Conservation (phyloP, 2,797 vertebrate genomes). For the Phaenicophaeus curvirostris region DNA sequence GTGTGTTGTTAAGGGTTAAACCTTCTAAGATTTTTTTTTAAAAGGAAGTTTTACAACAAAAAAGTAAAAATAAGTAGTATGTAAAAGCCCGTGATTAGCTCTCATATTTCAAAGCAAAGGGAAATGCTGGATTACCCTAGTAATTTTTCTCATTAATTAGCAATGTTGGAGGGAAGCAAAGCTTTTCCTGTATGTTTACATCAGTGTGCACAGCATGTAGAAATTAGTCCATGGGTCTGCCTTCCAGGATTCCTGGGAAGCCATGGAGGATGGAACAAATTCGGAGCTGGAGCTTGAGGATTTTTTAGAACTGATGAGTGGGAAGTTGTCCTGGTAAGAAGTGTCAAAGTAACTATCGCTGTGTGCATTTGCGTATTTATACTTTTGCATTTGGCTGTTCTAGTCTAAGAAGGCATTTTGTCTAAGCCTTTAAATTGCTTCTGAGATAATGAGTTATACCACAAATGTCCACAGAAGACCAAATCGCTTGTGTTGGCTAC, state of each 20-base stretch:
- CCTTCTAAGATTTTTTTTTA: not conserved
- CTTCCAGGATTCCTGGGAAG: not conserved
- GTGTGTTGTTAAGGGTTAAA: not conserved
- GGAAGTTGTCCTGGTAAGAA: conserved; percentile 27
- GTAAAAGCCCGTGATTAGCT: not conserved
- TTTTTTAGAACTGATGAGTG: conserved; percentile 31
- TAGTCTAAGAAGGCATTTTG: not conserved
- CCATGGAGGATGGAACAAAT: not conserved
- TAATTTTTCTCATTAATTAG: conserved; percentile 21
- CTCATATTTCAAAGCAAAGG: not conserved
- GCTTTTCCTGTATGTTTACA: not conserved
- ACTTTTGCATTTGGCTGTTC: not conserved
- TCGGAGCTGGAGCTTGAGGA: not conserved
- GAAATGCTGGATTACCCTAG: not conserved
- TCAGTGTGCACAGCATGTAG: not conserved
- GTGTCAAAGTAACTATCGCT: not conserved
- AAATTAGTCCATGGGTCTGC: not conserved
- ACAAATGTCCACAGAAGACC: not conserved
- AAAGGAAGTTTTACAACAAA: not conserved
- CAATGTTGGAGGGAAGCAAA: not conserved
- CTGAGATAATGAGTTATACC: not conserved
- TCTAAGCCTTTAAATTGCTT: not conserved
- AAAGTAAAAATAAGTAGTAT: not conserved
- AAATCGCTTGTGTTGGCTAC: not conserved
- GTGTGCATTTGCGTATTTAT: not conserved